phyloP scores from a whole-genome alignment of 2,797 vertebrate species.

The Malurus splendens region DNA sequence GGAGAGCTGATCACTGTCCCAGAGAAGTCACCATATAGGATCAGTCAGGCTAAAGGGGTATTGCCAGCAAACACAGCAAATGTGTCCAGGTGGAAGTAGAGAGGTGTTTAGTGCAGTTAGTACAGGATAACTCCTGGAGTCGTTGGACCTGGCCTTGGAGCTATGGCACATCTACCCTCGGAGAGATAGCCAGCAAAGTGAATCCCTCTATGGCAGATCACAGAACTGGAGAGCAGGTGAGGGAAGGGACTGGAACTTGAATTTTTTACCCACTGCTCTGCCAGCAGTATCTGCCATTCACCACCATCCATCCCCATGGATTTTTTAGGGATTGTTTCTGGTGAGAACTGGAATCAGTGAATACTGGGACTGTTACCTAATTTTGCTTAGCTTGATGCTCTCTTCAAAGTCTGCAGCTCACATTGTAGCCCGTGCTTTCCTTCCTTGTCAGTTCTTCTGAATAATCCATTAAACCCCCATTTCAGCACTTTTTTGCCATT shows the following conservation, averaged over 20 bases:
- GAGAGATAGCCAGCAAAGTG: background rate
- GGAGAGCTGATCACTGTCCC: background rate
- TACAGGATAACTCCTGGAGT: background rate
- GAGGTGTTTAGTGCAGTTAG: background rate
- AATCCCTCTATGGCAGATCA: background rate
- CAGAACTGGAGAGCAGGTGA: background rate
- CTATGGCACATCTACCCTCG: accelerated
- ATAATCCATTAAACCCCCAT: background rate
- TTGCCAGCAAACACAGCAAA: background rate
- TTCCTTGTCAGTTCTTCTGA: background rate
- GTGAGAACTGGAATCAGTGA: background rate
- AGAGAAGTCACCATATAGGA: background rate
- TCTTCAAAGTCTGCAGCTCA: background rate
- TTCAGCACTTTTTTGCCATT: background rate
- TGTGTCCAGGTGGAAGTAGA: accelerated
- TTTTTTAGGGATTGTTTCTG: background rate
- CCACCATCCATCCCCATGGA: too few relatives aligned
- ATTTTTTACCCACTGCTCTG: background rate
- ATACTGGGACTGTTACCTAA: background rate
- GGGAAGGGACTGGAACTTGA: background rate
- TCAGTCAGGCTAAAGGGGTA: background rate
- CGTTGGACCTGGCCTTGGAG: background rate
- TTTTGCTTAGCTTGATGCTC: background rate
- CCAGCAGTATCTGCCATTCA: background rate
- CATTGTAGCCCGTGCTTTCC: accelerated